phyloP scores from a whole-genome alignment of 2,113 vertebrate species.

The Tragelaphus strepsiceros region DNA sequence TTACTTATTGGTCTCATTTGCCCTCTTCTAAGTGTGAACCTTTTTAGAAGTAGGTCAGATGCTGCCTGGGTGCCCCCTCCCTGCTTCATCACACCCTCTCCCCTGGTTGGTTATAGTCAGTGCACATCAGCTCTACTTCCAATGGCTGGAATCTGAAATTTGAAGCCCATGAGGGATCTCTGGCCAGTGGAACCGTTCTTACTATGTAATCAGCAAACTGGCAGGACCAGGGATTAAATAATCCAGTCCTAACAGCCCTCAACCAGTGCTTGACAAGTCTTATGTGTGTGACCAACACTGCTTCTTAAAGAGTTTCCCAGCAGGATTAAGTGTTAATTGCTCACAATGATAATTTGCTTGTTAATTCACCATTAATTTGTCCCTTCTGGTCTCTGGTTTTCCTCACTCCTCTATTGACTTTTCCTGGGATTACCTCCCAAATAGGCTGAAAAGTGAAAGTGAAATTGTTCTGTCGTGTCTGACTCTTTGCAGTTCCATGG shows the following conservation, averaged over 20 bases:
- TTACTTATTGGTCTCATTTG: not conserved
- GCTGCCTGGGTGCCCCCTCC: not conserved
- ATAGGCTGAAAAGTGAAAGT: not conserved
- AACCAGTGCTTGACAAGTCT: not conserved
- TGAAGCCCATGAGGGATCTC: not conserved
- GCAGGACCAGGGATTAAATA: not conserved
- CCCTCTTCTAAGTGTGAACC: not conserved
- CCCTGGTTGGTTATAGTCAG: not conserved
- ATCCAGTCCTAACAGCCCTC: not conserved
- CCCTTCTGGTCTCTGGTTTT: not conserved
- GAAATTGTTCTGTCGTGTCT: not conserved
- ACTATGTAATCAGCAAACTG: not conserved
- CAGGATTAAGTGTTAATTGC: not conserved
- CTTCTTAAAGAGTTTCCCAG: not conserved
- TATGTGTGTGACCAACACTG: not conserved
- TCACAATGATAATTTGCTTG: not conserved
- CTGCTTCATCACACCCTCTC: not conserved
- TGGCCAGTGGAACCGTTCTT: not conserved
- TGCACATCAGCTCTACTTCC: not conserved
- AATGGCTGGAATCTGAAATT: not conserved
- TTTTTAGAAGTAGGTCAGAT: not conserved
- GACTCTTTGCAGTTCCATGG: rapidly evolving
- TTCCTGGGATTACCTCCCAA: not conserved
- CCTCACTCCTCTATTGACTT: not conserved
- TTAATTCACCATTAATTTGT: not conserved